Conservation (phyloP, 2,888 invertebrate genomes). For the Apamea monoglypha region DNA sequence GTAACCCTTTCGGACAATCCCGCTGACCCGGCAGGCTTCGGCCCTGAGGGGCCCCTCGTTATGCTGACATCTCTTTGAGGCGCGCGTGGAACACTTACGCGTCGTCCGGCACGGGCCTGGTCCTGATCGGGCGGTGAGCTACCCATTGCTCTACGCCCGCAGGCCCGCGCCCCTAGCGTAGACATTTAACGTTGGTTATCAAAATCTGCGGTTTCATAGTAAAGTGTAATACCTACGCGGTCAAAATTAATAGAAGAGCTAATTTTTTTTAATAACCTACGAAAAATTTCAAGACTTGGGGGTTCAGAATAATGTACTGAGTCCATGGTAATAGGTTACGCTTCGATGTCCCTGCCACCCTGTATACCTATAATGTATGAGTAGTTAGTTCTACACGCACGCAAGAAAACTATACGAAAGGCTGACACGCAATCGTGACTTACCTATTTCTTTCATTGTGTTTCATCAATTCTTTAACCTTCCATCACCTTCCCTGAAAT, state of each 20-base stretch:
- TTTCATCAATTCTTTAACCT: conserved; percentile 42
- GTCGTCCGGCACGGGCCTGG: too few species aligned
- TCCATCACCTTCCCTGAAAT: conserved; percentile 23
- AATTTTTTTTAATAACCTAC: background rate
- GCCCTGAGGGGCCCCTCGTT: too few species aligned
- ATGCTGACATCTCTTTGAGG: too few species aligned
- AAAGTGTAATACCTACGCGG: background rate
- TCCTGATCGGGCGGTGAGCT: too few species aligned
- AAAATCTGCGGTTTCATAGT: background rate
- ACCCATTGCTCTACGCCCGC: too few species aligned
- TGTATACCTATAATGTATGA: background rate
- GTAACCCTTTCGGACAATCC: too few species aligned
- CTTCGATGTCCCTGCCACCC: background rate
- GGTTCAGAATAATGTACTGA: background rate
- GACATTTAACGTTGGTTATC: too few species aligned
- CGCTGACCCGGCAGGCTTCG: too few species aligned
- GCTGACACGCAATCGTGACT: conserved; percentile 58
- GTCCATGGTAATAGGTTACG: background rate
- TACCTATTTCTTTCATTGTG: conserved; percentile 26
- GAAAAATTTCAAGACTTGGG: background rate
- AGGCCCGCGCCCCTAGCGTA: too few species aligned
- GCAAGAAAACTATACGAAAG: conserved; percentile 44
- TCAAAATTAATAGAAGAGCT: background rate
- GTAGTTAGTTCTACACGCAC: conserved; percentile 29
- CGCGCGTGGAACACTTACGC: too few species aligned